Base-by-base conservation (phyloP, 1,140 invertebrate species). In the Drosophila tropicalis region DNA sequence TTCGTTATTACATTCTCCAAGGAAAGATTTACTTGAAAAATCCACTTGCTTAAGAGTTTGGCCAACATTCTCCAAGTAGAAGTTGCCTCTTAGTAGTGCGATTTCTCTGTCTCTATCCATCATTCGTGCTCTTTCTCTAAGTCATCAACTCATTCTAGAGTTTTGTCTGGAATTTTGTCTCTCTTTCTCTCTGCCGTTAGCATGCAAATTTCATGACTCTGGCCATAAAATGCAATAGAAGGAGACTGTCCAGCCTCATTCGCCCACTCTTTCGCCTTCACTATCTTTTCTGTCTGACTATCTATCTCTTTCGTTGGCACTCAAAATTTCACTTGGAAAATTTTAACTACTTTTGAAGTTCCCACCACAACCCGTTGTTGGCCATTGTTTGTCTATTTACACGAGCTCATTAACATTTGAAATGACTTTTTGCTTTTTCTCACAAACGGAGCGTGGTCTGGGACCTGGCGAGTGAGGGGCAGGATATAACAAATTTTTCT, bases 331-430 rank as follows among this genome's bases (percentile, higher is more conserved):
- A 87, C 83, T 86, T 87, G 75, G 71, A 70, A 87, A 79, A 86
- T 71, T 82, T 86, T 86, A 86, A 86, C 82, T 86, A 86, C 79
- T 86, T 82, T 86, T 74, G 56, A 66, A 67, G 58, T 41, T 36
- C 17, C 39, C 51, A 29, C 22, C 2, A 13, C 55, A 67, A 70
- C 62, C 70, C 71, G 79, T 78, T 85, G 70, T 57, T 67, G 44
- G 75, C 79, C 83, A 86, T 86, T 86, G 83, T 86, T 86, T 87
- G 83, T 87, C 84, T 87, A 87, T 87, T 89, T 87, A 87, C 80
- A 89, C 84, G 74, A 89, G 84, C 84, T 89, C 84, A 89, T 89
- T 89, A 89, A 89, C 84, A 89, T 89, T 89, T 89, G 84, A 89
- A 89, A 89, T 89, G 84, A 89, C 84, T 89, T 89, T 84, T 84